Conservation (phyloP, 2,888 invertebrate species). For the Temnothorax rugatulus region DNA sequence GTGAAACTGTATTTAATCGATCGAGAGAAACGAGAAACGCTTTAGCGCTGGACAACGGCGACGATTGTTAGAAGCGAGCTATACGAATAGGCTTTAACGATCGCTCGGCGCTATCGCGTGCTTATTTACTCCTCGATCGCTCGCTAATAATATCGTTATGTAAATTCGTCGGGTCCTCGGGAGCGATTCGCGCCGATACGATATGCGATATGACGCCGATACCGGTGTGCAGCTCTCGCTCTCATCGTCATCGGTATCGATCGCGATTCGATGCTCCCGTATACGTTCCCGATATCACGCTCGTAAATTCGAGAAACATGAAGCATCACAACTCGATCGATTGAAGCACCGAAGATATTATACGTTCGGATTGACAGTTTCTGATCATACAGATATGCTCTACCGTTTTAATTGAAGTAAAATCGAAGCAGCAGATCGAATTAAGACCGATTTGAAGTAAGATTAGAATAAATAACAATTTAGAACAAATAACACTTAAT, state of each 20-base stretch:
- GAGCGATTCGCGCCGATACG: constrained; percentile 61
- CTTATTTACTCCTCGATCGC: constrained; percentile 78
- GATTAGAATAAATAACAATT: neutral
- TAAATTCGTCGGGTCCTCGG: constrained; percentile 69
- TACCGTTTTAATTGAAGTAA: neutral
- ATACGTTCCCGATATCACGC: constrained; percentile 32
- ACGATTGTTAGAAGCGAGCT: constrained; percentile 10
- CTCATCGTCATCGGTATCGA: constrained; percentile 38
- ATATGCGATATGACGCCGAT: constrained; percentile 47
- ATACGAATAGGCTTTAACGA: constrained; percentile 29
- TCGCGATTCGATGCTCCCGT: neutral
- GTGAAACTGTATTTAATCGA: neutral
- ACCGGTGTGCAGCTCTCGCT: constrained; percentile 3
- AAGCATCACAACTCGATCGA: constrained; percentile 34
- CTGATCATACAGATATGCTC: neutral
- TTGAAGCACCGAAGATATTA: constrained; percentile 23
- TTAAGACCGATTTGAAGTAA: neutral
- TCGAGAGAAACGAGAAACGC: constrained; percentile 25
- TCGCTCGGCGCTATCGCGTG: constrained; percentile 11
- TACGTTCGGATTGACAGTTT: constrained; percentile 28
- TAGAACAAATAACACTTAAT: neutral
- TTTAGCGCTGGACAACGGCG: neutral
- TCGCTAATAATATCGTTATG: constrained; percentile 83
- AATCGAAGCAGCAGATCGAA: neutral
- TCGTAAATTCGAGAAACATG: constrained; percentile 46